These are phyloP conservation scores for Notolabrus celidotus DNA, from an alignment of 2,797 vertebrate species.

Conservation along the genomic window DNA sequence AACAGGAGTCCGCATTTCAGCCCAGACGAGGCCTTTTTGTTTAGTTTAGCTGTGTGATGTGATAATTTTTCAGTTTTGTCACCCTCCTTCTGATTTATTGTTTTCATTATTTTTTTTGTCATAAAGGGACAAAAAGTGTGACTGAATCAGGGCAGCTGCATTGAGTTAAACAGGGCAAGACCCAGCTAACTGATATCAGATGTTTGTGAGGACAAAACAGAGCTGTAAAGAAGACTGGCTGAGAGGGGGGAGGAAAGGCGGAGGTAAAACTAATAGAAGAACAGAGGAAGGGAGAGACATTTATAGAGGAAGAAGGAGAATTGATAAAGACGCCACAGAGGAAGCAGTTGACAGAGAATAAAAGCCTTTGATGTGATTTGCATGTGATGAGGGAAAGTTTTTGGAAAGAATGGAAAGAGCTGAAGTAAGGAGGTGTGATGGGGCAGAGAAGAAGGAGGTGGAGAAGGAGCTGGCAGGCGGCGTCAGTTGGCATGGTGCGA, in stretches of 20 bases:
- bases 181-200: slow-evolving; percentile 69
- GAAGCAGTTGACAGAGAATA: slow-evolving; percentile 17
- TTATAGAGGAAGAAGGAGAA: slow-evolving; percentile 15
- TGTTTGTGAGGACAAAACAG: slow-evolving; percentile 59
- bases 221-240: slow-evolving; percentile 7
- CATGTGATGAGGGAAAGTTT: slow-evolving; percentile 30
- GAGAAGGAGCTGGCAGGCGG: slow-evolving; percentile 52
- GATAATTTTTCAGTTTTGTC: slow-evolving; percentile 15
- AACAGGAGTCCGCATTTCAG: slow-evolving; percentile 3
- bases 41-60: slow-evolving; percentile 13
- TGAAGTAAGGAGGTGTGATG: slow-evolving; percentile 38
- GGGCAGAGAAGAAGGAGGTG: slow-evolving; percentile 10
- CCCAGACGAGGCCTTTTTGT: not conserved
- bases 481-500: slow-evolving; percentile 55
- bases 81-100: slow-evolving; percentile 6
- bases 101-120: slow-evolving; percentile 9
- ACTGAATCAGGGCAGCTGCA: slow-evolving; percentile 44
- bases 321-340: slow-evolving; percentile 18
- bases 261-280: slow-evolving; percentile 1
- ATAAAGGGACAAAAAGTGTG: slow-evolving; percentile 10
- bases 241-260: not conserved
- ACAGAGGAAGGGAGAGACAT: slow-evolving; percentile 8
- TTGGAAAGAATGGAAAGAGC: slow-evolving; percentile 20
- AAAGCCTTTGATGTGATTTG: slow-evolving; percentile 16
- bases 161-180: slow-evolving; percentile 48